These are phyloP conservation scores for Callopanchax toddi DNA, from an alignment of 2,113 vertebrate genomes.

Conservation along the genomic window DNA sequence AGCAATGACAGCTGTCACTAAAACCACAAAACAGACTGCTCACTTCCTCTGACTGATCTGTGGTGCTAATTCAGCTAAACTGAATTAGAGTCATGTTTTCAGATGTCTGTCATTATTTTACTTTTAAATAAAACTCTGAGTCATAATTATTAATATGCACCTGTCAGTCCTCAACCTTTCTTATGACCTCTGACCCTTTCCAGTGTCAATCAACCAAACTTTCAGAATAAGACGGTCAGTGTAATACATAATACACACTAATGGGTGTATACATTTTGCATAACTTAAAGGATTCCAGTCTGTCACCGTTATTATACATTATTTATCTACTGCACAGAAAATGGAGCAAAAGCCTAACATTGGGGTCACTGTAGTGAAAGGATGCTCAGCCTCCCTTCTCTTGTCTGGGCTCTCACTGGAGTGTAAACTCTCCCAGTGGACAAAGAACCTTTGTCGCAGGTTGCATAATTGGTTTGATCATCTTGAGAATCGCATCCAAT, in stretches of 20 bases:
- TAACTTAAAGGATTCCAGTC: slow-evolving; percentile 54
- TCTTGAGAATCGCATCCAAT: slow-evolving; percentile 61
- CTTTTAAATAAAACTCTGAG: not conserved
- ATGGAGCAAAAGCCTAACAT: slow-evolving; percentile 14
- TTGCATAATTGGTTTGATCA: slow-evolving; percentile 63
- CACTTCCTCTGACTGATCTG: slow-evolving; percentile 48
- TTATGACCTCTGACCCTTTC: slow-evolving; percentile 31
- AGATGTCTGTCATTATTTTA: no score
- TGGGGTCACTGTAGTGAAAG: slow-evolving; percentile 6
- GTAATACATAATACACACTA: slow-evolving; percentile 58
- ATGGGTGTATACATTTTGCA: slow-evolving; percentile 60
- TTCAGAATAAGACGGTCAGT: slow-evolving; percentile 45
- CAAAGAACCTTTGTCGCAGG: slow-evolving; percentile 58
- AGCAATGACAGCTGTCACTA: slow-evolving; percentile 40
- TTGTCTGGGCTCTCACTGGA: not conserved
- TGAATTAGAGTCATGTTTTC: not conserved
- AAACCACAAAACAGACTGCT: slow-evolving; percentile 57
- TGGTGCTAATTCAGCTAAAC: slow-evolving; percentile 14
- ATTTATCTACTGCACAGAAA: slow-evolving; percentile 53
- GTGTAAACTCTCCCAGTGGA: slow-evolving; percentile 37
- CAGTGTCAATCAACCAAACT: slow-evolving; percentile 6
- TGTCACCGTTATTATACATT: slow-evolving; percentile 66
- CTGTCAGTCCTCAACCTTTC: not conserved
- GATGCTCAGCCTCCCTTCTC: slow-evolving; percentile 12
- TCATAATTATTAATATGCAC: no score